Evolutionary conservation across 2,113 vertebrate genomes (phyloP), one percentile per base, ranked within the genome.

Genomic region (Ptilorrhoa leucosticta): DNA sequence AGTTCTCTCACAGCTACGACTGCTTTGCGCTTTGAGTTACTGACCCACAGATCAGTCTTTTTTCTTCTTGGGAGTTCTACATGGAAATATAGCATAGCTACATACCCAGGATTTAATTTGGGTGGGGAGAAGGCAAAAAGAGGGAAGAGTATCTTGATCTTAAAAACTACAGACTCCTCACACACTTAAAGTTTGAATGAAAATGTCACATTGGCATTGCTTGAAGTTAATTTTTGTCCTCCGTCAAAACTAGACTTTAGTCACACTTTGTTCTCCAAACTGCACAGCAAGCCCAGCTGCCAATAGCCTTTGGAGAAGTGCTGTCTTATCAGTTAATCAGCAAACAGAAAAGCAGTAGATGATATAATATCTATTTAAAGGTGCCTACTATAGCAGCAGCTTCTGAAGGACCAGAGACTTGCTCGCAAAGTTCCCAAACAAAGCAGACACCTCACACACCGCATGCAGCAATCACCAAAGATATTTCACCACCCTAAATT

Each of bases 191-290:
- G 69, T 51, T 48, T 27, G 4, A 83, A 50, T 44, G 9, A 50
- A 79, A 90, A 39, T 7, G 42, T 58, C 33, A 16, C 28, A 72
- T 82, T 27, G 66, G 51, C 81, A 40, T 48, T 86, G 58, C 28
- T 60, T 57, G 5, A 89, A 81, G 79, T 78, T 95, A 93, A 91
- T n/a, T 95, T 96, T 87, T 94, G 60, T 82, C 89, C 92, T 81
- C 58, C 31, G 40, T 94, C 76, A 90, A 77, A 89, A 61, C 26
- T 30, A 93, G 76, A 87, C 79, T 93, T 92, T 53, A 95, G 79
- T 53, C 33, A 90, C 40, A 87, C 48, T 90, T 92, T 71, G 69
- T 75, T 77, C 92, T 92, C 77, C 61, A 33, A 66, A 87, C 76
- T 61, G 78, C 58, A 91, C 3, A 11, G 66, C 53, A 91, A 84